phyloP scores from a whole-genome alignment of 1,140 invertebrate species.

The Tachypleus tridentatus region DNA sequence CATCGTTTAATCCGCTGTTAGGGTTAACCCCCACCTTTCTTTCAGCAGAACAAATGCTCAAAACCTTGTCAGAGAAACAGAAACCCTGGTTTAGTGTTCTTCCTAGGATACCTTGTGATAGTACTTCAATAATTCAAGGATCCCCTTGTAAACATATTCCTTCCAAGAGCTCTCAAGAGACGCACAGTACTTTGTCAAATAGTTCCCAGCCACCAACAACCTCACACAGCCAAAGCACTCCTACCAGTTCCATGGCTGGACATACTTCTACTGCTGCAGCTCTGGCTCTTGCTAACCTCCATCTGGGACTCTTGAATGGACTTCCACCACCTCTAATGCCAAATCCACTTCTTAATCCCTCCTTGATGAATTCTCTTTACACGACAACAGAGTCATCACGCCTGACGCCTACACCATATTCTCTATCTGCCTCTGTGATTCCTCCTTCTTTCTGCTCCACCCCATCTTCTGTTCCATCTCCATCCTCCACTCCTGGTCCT shows the following conservation, averaged over 20 bases:
- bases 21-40: slow-evolving; percentile 14
- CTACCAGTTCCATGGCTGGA: not conserved
- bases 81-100: slow-evolving; percentile 51
- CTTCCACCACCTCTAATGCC: slow-evolving; percentile 15
- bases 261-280: slow-evolving; percentile 1
- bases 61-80: slow-evolving; percentile 20
- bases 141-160: not conserved
- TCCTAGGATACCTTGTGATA: slow-evolving; percentile 46
- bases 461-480: slow-evolving; percentile 18
- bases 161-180: not conserved
- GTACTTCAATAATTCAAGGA: slow-evolving; percentile 27
- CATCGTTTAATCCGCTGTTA: slow-evolving; percentile 15
- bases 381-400: slow-evolving; percentile 6
- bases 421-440: slow-evolving; percentile 11
- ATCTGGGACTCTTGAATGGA: slow-evolving; percentile 19
- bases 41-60: slow-evolving; percentile 11
- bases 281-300: slow-evolving; percentile 14
- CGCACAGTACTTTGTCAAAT: not conserved
- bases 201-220: not conserved
- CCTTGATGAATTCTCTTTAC: slow-evolving; percentile 5
- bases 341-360: slow-evolving; percentile 15
- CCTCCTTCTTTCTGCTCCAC: slow-evolving; percentile 13
- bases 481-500: slow-evolving; percentile 19
- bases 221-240: not conserved
- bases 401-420: slow-evolving; percentile 6